A percentile compares a stretch with the other conserved stretches of the same genome.
Evolutionary conservation across 1,140 invertebrate species (phyloP).

Genomic region (Choristoneura fumiferana): DNA sequence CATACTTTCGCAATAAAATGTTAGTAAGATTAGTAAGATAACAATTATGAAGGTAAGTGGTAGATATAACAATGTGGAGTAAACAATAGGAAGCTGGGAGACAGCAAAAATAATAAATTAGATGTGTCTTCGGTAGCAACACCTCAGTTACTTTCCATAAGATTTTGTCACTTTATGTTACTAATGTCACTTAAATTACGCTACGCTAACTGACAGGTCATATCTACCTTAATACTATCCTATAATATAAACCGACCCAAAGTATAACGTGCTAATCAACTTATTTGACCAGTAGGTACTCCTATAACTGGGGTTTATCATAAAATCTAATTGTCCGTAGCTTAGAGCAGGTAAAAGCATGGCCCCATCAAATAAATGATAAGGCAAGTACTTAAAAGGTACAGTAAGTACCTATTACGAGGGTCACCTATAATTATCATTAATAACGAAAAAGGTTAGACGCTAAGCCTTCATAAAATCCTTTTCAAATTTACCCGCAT

Average conservation of each 20-base stretch:
- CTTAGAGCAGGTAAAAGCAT: background rate
- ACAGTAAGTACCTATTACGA: background rate
- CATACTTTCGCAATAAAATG: too few relatives aligned
- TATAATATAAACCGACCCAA: background rate
- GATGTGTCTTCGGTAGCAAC: too few relatives aligned
- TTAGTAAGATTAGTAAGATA: too few relatives aligned
- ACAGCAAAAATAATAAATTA: too few relatives aligned
- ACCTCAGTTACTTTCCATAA: too few relatives aligned
- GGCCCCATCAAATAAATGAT: background rate
- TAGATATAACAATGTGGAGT: too few relatives aligned
- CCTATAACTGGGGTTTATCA: background rate
- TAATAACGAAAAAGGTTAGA: background rate
- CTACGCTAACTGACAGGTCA: too few relatives aligned
- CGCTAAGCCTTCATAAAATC: background rate
- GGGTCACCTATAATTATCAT: conserved; percentile 2
- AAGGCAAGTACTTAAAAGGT: background rate
- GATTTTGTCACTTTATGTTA: too few relatives aligned
- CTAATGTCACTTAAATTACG: too few relatives aligned
- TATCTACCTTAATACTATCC: background rate
- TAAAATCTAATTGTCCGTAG: background rate
- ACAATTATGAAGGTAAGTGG: too few relatives aligned
- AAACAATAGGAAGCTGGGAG: too few relatives aligned
- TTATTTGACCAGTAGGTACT: background rate
- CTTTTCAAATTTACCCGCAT: background rate
- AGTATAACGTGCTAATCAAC: background rate